Base-by-base conservation (phyloP, 2,113 vertebrate species). In the Podarcis cretensis region DNA sequence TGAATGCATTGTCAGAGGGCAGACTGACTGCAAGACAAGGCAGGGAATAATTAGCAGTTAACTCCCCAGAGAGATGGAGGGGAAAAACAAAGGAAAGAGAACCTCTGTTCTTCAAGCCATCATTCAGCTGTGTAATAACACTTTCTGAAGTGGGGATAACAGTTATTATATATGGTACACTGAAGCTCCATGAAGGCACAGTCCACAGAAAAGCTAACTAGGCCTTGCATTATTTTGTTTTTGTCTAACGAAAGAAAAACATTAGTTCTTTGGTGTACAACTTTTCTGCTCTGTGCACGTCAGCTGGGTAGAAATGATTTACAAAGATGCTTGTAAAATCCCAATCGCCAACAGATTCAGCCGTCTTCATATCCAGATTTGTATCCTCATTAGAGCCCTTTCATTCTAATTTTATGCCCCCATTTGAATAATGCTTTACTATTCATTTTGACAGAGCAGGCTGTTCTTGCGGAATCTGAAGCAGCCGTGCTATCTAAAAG, bases 331-430 rank as follows among this genome's bases (percentile, higher is more conserved):
- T 75, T 40, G 16, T 82, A 66, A 76, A 86, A 91, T 69, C 30
- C 54, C 69, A 78, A 89, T 69, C n/a, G 4, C 32, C 23, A 57
- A 54, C 84, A 16, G 79, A 69, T 3, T 84, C 35, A 83, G 81
- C 83, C 3, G 13, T 85, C 68, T 89, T 81, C 82, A 25, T 77
- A 81, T 18, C 40, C 43, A 87, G 35, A 48, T 79, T 87, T 90
- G 79, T 78, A 10, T 25, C 21, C 79, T 54, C 87, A 88, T 68
- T 59, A 83, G 30, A 83, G 84, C 20, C 65, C 69, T 32, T n/a
- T 69, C 8, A 88, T 2, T 4, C 14, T 25, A 83, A 66, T 12
- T 37, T 83, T 76, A 89, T 59, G 35, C 8, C 66, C 78, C 40
- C 18, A 32, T 32, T 80, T 87, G 85, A 80, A 90, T 84, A 5